Base-by-base conservation (phyloP, 2,888 invertebrate species). In the Sturmia bella region DNA sequence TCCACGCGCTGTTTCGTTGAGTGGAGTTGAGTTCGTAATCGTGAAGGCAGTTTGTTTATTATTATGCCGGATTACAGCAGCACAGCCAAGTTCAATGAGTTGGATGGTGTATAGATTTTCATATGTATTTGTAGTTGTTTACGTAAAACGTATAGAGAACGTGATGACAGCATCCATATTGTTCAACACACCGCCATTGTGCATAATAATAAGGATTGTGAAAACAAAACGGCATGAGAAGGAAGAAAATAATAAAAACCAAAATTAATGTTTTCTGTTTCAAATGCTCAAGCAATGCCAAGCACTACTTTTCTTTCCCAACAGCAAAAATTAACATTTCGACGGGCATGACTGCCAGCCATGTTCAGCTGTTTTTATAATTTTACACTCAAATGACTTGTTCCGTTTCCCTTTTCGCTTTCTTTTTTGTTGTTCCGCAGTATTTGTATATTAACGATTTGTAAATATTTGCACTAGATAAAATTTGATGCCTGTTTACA, bases 1-100 rank as follows among this genome's bases (percentile, higher is more conserved):
- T 76, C 98, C 98, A 85, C 96, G 95, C 84, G 96, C 96, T 96
- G 91, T 41, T 63, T 56, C 9, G 17, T 48, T n/a, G 27, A n/a
- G 32, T 39, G 15, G n/a, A 9, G 43, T 27, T 27, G 3, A 27
- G 27, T 32, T 32, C 32, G 32, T 7, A 3, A 32, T 32, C 32
- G 9, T 32, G 5, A 19, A 1, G 15, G 15, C 27, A 54, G 27
- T 54, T 17, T 45, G 17, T 45, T 56, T 41, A 57, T 37, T 56
- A 17, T 37, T 52, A 21, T 43, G 41, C 19, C 52, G 56, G 63
- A 70, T 72, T 68, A 50, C 24, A 52, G n/a, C 27, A 56, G 15
- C 52, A 15, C 41, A 41, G 41, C 32, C 32, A 9, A 32, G 4
- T 54, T 50, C n/a, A 48, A 19, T 12, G 48, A n/a, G 24, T 39